phyloP scores from a whole-genome alignment of 2,888 invertebrate genomes.

The Amaurobius ferox region DNA sequence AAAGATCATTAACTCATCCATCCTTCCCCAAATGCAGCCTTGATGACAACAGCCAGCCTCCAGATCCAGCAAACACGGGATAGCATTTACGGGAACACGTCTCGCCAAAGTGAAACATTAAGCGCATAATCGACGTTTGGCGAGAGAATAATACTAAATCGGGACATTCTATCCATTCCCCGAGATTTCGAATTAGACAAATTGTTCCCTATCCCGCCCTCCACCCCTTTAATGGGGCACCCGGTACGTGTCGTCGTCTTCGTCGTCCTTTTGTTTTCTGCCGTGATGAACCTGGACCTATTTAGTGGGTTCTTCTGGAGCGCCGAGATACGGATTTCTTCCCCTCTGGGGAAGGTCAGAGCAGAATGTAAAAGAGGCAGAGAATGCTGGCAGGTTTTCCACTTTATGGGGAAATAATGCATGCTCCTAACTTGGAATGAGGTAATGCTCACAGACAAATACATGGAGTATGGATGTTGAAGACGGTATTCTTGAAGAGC shows the following conservation, averaged over 20 bases:
- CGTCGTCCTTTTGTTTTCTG: background rate
- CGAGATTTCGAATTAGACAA: slow-evolving; percentile 52
- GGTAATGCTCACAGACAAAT: too few relatives aligned
- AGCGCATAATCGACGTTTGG: slow-evolving; percentile 42
- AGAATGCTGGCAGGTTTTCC: background rate
- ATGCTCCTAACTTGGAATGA: too few relatives aligned
- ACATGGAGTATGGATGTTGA: too few relatives aligned
- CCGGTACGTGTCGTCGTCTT: slow-evolving; percentile 16
- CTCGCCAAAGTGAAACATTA: slow-evolving; percentile 56
- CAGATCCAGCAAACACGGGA: background rate
- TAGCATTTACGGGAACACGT: slow-evolving; percentile 29
- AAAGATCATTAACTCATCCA: background rate
- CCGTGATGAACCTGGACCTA: slow-evolving; percentile 22
- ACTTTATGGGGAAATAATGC: slow-evolving; percentile 1
- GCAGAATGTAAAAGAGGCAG: slow-evolving; percentile 13
- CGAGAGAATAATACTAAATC: slow-evolving; percentile 38
- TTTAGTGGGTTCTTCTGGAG: slow-evolving; percentile 6
- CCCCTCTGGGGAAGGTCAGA: background rate
- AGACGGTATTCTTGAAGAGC: too few relatives aligned
- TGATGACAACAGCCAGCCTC: slow-evolving; percentile 4
- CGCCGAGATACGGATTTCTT: slow-evolving; percentile 29
- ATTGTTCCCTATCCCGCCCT: slow-evolving; percentile 17
- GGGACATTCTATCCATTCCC: slow-evolving; percentile 1
- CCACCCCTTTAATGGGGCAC: slow-evolving; percentile 28
- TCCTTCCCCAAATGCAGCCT: background rate